Percentiles rank a stretch among this genome's conserved stretches.
Evolutionary conservation across 2,797 vertebrate genomes (phyloP).

Genomic region (Glyptemys insculpta): DNA sequence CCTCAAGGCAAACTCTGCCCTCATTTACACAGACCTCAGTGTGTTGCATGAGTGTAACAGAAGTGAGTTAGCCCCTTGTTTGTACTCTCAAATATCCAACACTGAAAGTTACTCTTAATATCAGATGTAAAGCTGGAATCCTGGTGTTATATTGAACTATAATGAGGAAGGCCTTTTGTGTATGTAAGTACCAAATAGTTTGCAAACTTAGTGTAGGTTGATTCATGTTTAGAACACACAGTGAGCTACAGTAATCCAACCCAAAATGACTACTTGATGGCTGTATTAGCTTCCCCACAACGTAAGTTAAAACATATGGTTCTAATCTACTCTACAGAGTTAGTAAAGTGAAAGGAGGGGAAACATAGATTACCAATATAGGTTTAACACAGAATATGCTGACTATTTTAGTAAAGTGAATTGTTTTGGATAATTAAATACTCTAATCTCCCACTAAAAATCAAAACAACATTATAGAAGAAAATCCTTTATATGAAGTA

Average conservation of each 20-base stretch:
- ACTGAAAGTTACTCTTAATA: neutral
- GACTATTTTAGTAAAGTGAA: no score
- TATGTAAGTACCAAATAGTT: neutral
- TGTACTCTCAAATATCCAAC: neutral
- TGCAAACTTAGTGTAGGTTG: neutral
- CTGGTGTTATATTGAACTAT: neutral
- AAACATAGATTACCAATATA: neutral
- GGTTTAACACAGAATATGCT: neutral
- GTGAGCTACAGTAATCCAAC: neutral
- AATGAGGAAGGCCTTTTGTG: neutral
- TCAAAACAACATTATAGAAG: neutral
- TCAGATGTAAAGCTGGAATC: neutral
- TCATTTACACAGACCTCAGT: fast-evolving
- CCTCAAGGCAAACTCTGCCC: neutral
- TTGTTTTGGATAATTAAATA: no score
- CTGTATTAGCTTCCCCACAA: neutral
- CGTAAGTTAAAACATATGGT: neutral
- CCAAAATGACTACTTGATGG: neutral
- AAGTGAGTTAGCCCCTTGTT: neutral
- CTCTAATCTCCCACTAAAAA: neutral
- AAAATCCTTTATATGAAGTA: neutral
- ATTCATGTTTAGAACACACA: neutral
- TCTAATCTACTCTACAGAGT: neutral
- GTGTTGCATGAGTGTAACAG: fast-evolving
- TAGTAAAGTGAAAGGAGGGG: neutral